Evolutionary conservation across 2,888 invertebrate species (phyloP).

Genomic region (Bimastos eiseni): DNA sequence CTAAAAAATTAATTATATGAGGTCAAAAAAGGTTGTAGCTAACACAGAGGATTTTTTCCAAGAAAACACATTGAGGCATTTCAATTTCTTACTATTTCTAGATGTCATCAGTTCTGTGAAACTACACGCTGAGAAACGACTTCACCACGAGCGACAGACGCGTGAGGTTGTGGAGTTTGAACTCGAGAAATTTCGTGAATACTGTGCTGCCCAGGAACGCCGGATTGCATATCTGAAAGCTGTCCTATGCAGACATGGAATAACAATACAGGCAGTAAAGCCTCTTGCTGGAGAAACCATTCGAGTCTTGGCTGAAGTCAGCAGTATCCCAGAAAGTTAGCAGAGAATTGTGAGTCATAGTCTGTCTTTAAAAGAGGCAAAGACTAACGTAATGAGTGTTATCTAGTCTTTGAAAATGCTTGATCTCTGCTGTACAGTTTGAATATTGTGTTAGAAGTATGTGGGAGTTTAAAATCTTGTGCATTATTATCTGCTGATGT

Average conservation of each 20-base stretch:
- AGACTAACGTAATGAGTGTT: background rate
- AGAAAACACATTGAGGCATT: no score
- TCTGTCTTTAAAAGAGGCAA: background rate
- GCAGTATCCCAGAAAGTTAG: background rate
- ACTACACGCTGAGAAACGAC: conserved; percentile 57
- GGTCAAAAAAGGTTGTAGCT: no score
- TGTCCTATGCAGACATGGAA: conserved; percentile 57
- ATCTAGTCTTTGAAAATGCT: background rate
- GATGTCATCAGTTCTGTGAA: conserved; percentile 60
- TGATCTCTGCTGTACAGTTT: background rate
- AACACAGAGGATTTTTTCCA: no score
- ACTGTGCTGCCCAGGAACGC: conserved; percentile 58
- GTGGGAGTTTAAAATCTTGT: background rate
- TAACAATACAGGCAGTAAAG: conserved; percentile 48
- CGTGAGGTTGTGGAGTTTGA: conserved; percentile 60
- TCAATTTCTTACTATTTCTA: conserved; percentile 37
- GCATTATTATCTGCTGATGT: background rate
- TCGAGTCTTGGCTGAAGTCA: conserved; percentile 56
- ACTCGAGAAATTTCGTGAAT: conserved; percentile 58
- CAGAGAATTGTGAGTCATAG: background rate
- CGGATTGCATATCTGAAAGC: conserved; percentile 58
- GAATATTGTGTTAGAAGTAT: background rate
- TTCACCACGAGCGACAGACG: conserved; percentile 54
- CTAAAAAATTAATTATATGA: no score
- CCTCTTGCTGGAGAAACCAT: conserved; percentile 51